These are phyloP conservation scores for Sparus aurata DNA, from an alignment of 2,797 vertebrate species.

Conservation along the genomic window DNA sequence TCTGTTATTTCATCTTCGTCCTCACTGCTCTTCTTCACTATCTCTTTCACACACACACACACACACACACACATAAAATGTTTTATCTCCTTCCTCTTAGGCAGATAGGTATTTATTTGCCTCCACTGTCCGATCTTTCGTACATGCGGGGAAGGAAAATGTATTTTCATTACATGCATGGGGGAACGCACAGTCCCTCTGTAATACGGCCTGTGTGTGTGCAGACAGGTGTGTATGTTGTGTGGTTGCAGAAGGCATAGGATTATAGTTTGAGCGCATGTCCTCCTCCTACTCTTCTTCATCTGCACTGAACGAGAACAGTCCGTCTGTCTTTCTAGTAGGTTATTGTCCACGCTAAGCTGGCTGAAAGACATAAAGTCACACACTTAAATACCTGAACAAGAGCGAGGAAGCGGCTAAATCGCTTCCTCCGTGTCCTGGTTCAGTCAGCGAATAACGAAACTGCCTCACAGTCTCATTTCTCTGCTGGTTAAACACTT, in stretches of 20 bases:
- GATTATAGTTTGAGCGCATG: background rate
- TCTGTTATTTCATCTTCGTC: constrained; percentile 1
- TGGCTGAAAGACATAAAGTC: background rate
- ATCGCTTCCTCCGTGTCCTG: background rate
- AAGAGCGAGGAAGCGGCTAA: background rate
- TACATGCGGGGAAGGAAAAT: constrained; percentile 36
- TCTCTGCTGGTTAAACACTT: background rate
- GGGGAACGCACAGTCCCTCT: constrained; percentile 9
- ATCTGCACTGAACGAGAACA: background rate
- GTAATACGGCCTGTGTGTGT: constrained; percentile 4
- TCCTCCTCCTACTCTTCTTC: background rate
- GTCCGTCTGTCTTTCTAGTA: background rate
- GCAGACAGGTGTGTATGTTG: background rate
- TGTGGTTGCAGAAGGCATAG: background rate
- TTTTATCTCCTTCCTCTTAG: constrained; percentile 35
- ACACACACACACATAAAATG: constrained; percentile 21
- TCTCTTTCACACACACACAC: constrained; percentile 7
- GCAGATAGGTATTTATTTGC: constrained; percentile 32
- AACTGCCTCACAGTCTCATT: background rate
- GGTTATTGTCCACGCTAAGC: background rate
- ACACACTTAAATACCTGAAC: background rate
- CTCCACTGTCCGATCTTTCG: constrained; percentile 36
- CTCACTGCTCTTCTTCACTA: constrained; percentile 10
- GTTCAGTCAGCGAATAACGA: background rate
- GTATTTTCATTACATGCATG: constrained; percentile 44